Conservation (phyloP, 2,113 vertebrate species). For the Scortum barcoo region DNA sequence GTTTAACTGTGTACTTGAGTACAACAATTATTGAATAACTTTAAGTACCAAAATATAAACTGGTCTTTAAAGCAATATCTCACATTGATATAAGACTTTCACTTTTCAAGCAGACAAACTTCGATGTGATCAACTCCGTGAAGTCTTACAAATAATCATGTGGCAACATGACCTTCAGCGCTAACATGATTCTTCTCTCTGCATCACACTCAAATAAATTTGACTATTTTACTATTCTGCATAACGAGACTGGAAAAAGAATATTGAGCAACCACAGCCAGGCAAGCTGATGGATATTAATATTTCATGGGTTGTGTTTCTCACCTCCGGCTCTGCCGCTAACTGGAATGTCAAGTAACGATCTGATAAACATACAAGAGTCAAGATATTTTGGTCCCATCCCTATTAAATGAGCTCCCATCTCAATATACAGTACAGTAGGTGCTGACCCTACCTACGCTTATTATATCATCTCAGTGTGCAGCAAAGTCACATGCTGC, state of each 20-base stretch:
- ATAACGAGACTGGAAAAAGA: neutral
- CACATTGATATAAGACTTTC: neutral
- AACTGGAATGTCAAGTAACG: slow-evolving; percentile 41
- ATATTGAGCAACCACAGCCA: neutral
- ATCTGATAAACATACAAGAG: neutral
- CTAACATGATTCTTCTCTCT: neutral
- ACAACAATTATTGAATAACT: neutral
- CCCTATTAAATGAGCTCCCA: slow-evolving; percentile 15
- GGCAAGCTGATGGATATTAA: neutral
- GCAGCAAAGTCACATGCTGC: slow-evolving; percentile 46
- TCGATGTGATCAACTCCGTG: neutral
- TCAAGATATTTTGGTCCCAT: slow-evolving; percentile 20
- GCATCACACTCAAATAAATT: neutral
- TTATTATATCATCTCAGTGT: slow-evolving; percentile 56
- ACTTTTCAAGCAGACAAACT: neutral
- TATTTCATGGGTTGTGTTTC: neutral
- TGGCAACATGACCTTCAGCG: slow-evolving; percentile 2
- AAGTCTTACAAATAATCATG: neutral
- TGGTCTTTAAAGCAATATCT: slow-evolving; percentile 22
- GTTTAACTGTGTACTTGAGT: slow-evolving; percentile 9
- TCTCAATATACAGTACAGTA: slow-evolving; percentile 16
- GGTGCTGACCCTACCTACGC: slow-evolving; percentile 64
- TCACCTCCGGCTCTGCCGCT: neutral
- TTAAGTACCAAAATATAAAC: slow-evolving; percentile 18
- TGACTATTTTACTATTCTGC: neutral